Base-by-base conservation (phyloP, 1,140 invertebrate species). In the Bombus consobrinus region DNA sequence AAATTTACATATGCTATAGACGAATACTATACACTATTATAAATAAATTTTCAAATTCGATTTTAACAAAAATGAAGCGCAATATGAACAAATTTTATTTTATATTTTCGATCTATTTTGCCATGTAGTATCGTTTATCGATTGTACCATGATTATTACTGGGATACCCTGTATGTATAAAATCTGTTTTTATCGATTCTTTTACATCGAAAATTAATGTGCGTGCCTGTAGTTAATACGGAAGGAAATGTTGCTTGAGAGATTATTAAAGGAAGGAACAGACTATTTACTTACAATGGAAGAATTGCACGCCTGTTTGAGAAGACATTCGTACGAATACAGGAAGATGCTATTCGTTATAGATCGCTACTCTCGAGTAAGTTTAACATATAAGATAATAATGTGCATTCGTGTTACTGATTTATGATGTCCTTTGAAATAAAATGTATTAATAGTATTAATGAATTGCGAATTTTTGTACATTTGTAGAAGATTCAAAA, bases 311-410 rank as follows among this genome's bases (percentile, higher is more conserved):
- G 2, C 13, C 4, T 8, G 10, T 18, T 34, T 32, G 3, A 57
- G n/a, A n/a, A 62, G 2, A 18, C 22, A 39, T 47, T 73, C 37
- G 3, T 25, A 1, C 0, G 34, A 59, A 9, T 62, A 43, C 39
- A 22, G 57, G 22, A 75, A 43, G 0, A 41, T 82, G 22, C 34
- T 82, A n/a, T 43, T 4, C 4, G 0, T 28, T 18, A 32, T 82
- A n/a, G 80, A 82, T 34, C 53, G 25, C 62, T 82, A 64, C 6
- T 43, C 69, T 2, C 53, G 47, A 10, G 71, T 75, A 43, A 82
- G 39, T 57, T 75, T 1, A 25, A 22, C 9, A 18, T n/a, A 59
- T 37, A 81, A 62, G n/a, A n/a, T n/a, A 10, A 81, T 43, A 62
- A 10, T 0, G 8, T 41, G n/a, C 25, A 41, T 72, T 25, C 13